phyloP scores from a whole-genome alignment of 1,140 invertebrate genomes.

The Lanistes nyassanus region DNA sequence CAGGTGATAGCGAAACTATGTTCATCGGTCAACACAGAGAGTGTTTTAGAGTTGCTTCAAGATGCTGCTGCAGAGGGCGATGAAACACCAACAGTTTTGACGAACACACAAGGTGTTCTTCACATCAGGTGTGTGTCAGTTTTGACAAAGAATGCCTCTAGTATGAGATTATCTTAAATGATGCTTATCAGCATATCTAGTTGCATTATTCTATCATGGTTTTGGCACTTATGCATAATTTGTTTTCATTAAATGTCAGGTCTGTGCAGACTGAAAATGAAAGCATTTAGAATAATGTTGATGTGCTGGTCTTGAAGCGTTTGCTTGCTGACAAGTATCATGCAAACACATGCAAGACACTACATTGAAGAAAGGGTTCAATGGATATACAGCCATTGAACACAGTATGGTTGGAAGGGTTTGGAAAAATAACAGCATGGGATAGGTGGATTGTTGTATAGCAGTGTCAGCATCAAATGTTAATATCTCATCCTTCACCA shows the following conservation, averaged over 20 bases:
- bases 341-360: no score
- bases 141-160: neutral
- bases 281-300: no score
- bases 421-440: no score
- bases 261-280: neutral
- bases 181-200: slow-evolving; percentile 2
- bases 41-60: slow-evolving; percentile 1
- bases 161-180: slow-evolving; percentile 17
- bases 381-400: no score
- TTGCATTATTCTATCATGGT: neutral
- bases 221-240: neutral
- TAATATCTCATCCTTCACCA: no score
- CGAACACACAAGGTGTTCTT: neutral
- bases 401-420: no score
- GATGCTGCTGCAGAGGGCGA: slow-evolving; percentile 14
- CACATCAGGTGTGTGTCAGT: slow-evolving; percentile 18
- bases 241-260: neutral
- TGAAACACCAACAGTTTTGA: no score
- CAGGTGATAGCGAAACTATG: slow-evolving; percentile 9
- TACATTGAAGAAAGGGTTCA: no score
- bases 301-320: no score
- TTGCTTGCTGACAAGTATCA: no score
- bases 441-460: no score
- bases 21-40: neutral
- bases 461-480: no score